Evolutionary conservation across 2,113 vertebrate species (phyloP).

Genomic region (Tapirus terrestris): DNA sequence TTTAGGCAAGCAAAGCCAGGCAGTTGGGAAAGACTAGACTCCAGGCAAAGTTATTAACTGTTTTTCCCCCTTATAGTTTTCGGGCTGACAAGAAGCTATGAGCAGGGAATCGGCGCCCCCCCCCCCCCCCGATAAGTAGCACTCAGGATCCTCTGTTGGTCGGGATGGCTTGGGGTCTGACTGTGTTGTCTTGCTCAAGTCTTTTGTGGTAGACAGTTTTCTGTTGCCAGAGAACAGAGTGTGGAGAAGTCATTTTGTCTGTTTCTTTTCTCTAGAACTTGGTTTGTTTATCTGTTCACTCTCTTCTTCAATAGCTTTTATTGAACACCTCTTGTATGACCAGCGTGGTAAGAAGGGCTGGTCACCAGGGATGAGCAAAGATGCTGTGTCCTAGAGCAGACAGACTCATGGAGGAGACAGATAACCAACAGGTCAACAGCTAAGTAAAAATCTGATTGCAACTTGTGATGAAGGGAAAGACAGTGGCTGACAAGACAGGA

Average conservation of each 20-base stretch:
- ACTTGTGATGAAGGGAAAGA: background rate
- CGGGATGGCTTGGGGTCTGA: background rate
- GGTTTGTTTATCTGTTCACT: background rate
- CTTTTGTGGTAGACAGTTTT: background rate
- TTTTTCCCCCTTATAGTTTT: background rate
- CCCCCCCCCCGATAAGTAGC: background rate
- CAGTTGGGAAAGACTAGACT: background rate
- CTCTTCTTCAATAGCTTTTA: background rate
- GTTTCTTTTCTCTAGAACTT: background rate
- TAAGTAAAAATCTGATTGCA: background rate
- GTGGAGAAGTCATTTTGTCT: background rate
- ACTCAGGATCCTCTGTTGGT: fast-evolving
- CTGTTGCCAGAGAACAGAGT: background rate
- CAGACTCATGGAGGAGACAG: no score
- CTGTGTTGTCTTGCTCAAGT: background rate
- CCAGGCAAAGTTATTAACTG: background rate
- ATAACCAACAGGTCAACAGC: background rate
- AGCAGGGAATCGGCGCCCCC: background rate
- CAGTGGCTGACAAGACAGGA: background rate
- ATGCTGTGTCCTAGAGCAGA: no score
- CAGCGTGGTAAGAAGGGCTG: fast-evolving
- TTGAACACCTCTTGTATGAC: background rate
- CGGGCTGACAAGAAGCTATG: background rate
- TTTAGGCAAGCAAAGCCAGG: background rate
- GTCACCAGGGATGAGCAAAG: fast-evolving